Evolutionary conservation across 2,113 vertebrate species (phyloP).

Genomic region (Zapus hudsonius): DNA sequence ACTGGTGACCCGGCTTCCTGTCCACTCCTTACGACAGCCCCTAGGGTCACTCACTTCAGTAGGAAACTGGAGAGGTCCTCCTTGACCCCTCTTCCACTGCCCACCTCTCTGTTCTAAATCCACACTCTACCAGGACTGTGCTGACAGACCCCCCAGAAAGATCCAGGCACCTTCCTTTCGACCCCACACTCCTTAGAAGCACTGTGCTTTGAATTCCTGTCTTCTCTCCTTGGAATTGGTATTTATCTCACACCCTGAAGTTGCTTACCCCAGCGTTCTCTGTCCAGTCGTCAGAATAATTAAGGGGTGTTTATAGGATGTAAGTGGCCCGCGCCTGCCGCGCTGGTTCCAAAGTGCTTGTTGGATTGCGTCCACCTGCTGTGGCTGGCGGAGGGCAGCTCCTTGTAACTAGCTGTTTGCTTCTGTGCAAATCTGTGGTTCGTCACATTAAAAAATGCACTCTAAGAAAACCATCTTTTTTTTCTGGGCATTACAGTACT

Average conservation of each 20-base stretch:
- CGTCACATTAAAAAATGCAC: rapidly evolving
- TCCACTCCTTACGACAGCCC: too few species aligned
- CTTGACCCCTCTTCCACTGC: not conserved
- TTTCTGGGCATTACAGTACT: not conserved
- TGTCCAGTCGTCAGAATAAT: not conserved
- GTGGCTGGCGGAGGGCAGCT: not conserved
- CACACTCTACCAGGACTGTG: not conserved
- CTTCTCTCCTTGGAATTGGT: not conserved
- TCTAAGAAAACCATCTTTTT: not conserved
- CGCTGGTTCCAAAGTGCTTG: rapidly evolving
- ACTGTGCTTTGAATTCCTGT: not conserved
- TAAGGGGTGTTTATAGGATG: not conserved
- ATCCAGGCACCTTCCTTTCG: not conserved
- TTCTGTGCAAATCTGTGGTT: not conserved
- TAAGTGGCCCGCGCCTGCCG: not conserved
- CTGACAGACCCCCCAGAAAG: not conserved
- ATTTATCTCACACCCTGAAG: rapidly evolving
- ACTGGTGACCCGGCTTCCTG: too few species aligned
- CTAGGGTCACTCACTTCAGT: too few species aligned
- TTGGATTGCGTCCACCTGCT: not conserved
- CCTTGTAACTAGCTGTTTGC: not conserved
- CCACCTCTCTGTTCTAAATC: not conserved
- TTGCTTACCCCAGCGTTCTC: rapidly evolving
- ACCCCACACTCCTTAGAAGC: not conserved
- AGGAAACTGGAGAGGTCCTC: not conserved